Percentiles rank a stretch among this genome's conserved stretches.
Conservation (phyloP, 2,113 vertebrate species). For the Helogale parvula region DNA sequence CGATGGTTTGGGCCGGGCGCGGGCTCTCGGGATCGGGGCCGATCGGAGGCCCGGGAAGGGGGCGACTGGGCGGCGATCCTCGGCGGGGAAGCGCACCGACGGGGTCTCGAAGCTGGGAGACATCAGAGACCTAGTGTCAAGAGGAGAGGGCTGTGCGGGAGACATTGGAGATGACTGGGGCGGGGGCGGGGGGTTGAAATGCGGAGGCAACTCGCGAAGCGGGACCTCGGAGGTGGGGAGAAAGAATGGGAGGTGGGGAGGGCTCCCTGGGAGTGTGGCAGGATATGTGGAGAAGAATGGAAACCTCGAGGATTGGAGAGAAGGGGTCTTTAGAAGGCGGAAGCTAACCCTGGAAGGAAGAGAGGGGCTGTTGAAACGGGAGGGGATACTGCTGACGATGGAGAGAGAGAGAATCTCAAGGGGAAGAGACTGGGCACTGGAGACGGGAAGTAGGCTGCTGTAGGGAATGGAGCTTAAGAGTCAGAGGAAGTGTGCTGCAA, state of each 20-base stretch:
- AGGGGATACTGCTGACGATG: neutral
- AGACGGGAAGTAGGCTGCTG: neutral
- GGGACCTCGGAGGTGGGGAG: neutral
- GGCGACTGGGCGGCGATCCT: neutral
- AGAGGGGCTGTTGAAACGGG: neutral
- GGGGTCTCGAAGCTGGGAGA: neutral
- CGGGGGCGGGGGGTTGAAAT: neutral
- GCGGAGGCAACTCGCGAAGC: neutral
- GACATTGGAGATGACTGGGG: neutral
- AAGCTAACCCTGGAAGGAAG: neutral
- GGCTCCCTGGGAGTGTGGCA: neutral
- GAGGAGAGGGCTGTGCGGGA: neutral
- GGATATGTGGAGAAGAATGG: neutral
- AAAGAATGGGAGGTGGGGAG: neutral
- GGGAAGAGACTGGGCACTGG: neutral
- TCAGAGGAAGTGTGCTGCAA: neutral
- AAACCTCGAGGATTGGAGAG: neutral
- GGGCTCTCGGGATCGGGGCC: slow-evolving; percentile 14
- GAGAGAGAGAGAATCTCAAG: neutral
- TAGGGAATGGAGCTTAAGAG: neutral
- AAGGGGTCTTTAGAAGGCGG: neutral
- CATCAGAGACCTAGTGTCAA: neutral
- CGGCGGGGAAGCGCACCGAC: neutral
- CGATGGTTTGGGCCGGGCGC: slow-evolving; percentile 45
- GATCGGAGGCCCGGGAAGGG: neutral